Percentiles rank a stretch among this genome's conserved stretches.
phyloP scores from a whole-genome alignment of 2,797 vertebrate genomes.

The Sebastes glaucus region DNA sequence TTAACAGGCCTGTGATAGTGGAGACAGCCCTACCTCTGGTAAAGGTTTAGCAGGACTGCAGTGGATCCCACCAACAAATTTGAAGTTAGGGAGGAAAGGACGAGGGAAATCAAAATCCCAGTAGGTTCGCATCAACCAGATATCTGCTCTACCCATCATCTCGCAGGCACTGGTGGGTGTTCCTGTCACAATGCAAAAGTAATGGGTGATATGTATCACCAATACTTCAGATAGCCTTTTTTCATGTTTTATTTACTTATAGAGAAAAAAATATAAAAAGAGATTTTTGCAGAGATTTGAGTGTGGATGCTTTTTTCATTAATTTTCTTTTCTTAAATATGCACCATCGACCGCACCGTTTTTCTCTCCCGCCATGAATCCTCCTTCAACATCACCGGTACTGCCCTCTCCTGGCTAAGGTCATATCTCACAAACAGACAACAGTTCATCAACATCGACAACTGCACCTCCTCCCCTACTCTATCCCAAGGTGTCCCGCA shows the following conservation, averaged over 20 bases:
- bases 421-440: too few relatives aligned
- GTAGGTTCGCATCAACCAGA: conserved; percentile 92
- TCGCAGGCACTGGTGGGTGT: conserved; percentile 79
- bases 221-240: rapidly evolving
- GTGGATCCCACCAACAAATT: conserved; percentile 92
- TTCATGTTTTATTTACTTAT: background rate
- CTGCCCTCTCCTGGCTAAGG: too few relatives aligned
- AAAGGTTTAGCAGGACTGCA: conserved; percentile 90
- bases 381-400: too few relatives aligned
- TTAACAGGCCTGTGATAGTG: background rate
- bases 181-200: conserved; percentile 47
- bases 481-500: too few relatives aligned
- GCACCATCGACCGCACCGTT: too few relatives aligned
- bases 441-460: too few relatives aligned
- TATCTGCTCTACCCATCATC: conserved; percentile 87
- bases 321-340: background rate
- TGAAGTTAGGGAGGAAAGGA: conserved; percentile 91
- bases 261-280: background rate
- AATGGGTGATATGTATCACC: background rate
- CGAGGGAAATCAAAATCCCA: conserved; percentile 95
- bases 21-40: conserved; percentile 80
- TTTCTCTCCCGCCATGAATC: too few relatives aligned
- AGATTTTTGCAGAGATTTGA: background rate
- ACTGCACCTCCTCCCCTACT: too few relatives aligned
- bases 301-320: background rate